Conservation (phyloP, 2,888 invertebrate genomes). For the Steromphala cineraria region DNA sequence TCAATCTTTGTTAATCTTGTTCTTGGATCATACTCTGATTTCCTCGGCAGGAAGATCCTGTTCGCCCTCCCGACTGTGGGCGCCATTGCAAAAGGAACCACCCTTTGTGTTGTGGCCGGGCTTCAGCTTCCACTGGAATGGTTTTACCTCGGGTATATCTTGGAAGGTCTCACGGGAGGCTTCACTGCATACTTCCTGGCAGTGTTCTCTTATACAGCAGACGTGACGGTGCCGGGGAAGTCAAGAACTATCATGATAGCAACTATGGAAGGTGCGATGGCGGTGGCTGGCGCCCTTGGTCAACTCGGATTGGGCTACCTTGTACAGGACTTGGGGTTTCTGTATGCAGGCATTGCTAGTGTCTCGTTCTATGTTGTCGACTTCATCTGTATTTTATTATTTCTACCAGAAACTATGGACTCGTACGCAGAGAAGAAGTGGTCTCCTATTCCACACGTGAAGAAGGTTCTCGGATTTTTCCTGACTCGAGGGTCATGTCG, state of each 20-base stretch:
- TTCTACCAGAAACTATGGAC: slow-evolving; percentile 15
- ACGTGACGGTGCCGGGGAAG: slow-evolving; percentile 13
- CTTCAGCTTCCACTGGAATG: slow-evolving; percentile 12
- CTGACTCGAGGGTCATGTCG: background rate
- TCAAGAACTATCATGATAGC: slow-evolving; percentile 13
- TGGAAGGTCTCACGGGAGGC: slow-evolving; percentile 24
- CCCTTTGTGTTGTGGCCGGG: background rate
- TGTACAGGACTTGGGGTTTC: slow-evolving; percentile 7
- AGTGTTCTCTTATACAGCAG: slow-evolving; percentile 17
- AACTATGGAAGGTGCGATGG: background rate
- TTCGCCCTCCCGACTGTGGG: slow-evolving; percentile 17
- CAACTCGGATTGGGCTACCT: slow-evolving; percentile 20
- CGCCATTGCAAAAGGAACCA: background rate
- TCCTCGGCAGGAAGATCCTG: slow-evolving; percentile 19
- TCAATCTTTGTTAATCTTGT: slow-evolving; percentile 10
- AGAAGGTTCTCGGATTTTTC: slow-evolving; percentile 23
- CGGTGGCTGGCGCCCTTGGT: background rate
- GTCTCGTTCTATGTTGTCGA: background rate
- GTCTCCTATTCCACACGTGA: background rate
- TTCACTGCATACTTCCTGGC: slow-evolving; percentile 11
- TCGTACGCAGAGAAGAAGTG: background rate
- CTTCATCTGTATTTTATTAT: background rate
- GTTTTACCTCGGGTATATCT: slow-evolving; percentile 2
- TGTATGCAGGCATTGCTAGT: background rate
- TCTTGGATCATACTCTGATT: slow-evolving; percentile 26